Evolutionary conservation across 2,797 vertebrate genomes (phyloP).

Genomic region (Falco cherrug): DNA sequence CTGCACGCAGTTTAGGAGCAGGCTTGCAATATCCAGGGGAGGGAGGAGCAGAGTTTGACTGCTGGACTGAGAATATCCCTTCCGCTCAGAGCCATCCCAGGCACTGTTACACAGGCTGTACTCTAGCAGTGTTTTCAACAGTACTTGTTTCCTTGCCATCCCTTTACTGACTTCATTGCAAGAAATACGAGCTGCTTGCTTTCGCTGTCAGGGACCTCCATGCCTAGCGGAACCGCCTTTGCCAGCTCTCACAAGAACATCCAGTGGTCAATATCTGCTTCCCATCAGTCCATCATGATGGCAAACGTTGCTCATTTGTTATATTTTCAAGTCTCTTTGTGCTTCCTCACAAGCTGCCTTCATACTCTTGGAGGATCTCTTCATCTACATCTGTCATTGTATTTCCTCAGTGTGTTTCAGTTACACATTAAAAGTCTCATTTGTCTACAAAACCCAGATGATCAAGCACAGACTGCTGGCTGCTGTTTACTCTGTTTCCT

Average conservation of each 20-base stretch:
- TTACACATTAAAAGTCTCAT: not conserved
- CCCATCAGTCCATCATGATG: not conserved
- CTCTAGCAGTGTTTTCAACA: not conserved
- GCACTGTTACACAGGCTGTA: not conserved
- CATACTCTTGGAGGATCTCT: not conserved
- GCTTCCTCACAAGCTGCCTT: not conserved
- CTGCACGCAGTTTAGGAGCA: not conserved
- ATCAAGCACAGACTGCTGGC: not conserved
- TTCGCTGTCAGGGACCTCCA: not conserved
- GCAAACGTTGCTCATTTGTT: not conserved
- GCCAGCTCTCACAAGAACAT: not conserved
- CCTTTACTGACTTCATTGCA: not conserved
- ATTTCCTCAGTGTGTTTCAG: not conserved
- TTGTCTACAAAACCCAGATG: not conserved
- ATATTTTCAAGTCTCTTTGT: not conserved
- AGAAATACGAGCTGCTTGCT: not conserved
- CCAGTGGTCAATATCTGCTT: not conserved
- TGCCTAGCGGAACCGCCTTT: accelerated
- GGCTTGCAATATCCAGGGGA: not conserved
- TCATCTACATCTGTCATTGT: not conserved
- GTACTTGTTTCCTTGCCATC: not conserved
- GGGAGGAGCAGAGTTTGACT: not conserved
- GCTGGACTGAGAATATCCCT: not conserved
- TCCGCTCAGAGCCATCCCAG: not conserved
- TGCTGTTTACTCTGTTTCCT: not conserved